Evolutionary conservation across 2,113 vertebrate species (phyloP), one percentile per base, ranked within the genome.

Genomic region (Tachycineta bicolor): DNA sequence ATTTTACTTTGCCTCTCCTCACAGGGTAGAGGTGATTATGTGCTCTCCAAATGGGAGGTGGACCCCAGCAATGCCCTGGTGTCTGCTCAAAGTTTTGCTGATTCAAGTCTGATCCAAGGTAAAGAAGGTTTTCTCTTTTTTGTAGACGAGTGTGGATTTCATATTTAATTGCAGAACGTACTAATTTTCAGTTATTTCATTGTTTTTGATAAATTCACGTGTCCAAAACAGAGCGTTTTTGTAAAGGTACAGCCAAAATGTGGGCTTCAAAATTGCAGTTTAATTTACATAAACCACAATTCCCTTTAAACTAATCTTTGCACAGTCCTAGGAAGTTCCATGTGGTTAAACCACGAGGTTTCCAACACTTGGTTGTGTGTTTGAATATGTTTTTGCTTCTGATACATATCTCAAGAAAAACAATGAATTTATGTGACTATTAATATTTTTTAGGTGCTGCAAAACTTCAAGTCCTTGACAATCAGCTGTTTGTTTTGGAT

Each of bases 401-500:
- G 41, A 53, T 64, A 34, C 4, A 8, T 49, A 71, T 26, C 20
- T 80, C 7, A 41, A 41, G 26, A 77, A 82, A 91, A 86, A 74
- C 4, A 80, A 44, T 56, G 10, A 9, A 23, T 75, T 39, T 63
- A 19, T 52, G 2, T 55, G 19, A 33, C 3, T 53, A 18, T 31
- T 94, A 31, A 16, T 97, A 5, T 87, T 52, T 97, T 89, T 43
- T 92, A 99, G 99, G 98, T 94, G 98, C 98, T 90, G 98, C 94
- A 87, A 99, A 99, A 93, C 98, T 99, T 96, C 98, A 99, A 82
- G 97, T 99, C 78, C 96, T 99, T 89, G 99, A 98, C 76, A 99
- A 98, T 79, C 97, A 98, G 26, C 97, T 99, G 63, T 99, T 99
- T 95, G 93, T 99, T 96, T 98, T 99, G 59, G 98, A 99, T 95